Evolutionary conservation across 2,113 vertebrate genomes (phyloP), one percentile per base, ranked within the genome.

Genomic region (Corythoichthys haematopterus): DNA sequence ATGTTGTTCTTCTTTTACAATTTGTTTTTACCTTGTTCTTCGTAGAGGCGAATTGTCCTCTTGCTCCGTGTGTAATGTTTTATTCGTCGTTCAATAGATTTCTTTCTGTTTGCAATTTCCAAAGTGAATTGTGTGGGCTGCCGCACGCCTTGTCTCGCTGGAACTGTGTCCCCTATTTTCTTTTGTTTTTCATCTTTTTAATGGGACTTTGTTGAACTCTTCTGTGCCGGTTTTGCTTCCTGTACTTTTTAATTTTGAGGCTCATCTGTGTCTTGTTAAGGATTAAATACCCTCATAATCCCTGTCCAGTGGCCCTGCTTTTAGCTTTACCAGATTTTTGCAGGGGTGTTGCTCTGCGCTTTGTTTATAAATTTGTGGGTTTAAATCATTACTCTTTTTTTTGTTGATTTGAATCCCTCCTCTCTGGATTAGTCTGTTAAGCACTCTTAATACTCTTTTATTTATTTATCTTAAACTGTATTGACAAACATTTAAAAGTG

Each of bases 31-130:
- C 66, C 28, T 36, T 65, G 4, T 28, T 65, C 61, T 66, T 48
- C 40, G 33, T 51, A 16, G 40, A n/a, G 48, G 52, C 28, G 51
- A 16, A 10, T 73, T 33, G 46, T 33, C 65, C 28, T 46, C 46
- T 69, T 68, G 60, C 61, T 59, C 4, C 36, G 10, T 35, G 40
- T 77, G 56, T 38, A 66, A 67, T 71, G 65, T 78, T 3, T 78
- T 79, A 69, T 78, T 76, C 48, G 55, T 78, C 57, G 65, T 75
- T 66, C 50, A 66, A 57, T 80, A 36, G 33, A 70, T 77, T 72
- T 76, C 63, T 81, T 77, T 77, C 72, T 80, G 65, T 79, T 83
- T 81, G 56, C 76, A 64, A 63, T 62, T 69, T 73, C 59, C 67
- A 73, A 60, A 47, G 55, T 78, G 62, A 82, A 81, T 75, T 80